phyloP scores from a whole-genome alignment of 2,797 vertebrate species.

The Diplodus sargus region DNA sequence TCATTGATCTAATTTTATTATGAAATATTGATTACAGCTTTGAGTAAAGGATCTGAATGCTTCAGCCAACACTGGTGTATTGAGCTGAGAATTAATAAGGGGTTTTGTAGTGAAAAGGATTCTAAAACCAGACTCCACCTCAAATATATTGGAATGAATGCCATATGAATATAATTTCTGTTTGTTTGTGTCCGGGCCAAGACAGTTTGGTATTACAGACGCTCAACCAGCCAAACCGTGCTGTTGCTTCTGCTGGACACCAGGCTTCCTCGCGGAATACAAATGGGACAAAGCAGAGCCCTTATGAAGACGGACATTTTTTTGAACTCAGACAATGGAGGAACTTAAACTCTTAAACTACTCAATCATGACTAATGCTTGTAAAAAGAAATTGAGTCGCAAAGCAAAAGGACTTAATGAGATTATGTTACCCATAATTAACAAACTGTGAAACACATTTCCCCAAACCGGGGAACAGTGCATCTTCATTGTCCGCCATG shows the following conservation, averaged over 20 bases:
- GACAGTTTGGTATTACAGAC: slow-evolving; percentile 39
- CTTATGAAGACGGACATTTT: slow-evolving; percentile 49
- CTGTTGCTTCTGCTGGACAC: slow-evolving; percentile 54
- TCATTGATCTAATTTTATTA: background rate
- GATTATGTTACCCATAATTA: slow-evolving; percentile 81
- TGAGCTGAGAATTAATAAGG: background rate
- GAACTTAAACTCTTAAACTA: slow-evolving; percentile 73
- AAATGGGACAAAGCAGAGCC: slow-evolving; percentile 57
- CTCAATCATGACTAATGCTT: slow-evolving; percentile 77
- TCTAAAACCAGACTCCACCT: background rate
- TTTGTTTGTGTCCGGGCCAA: slow-evolving; percentile 14
- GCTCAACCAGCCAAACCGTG: slow-evolving; percentile 28
- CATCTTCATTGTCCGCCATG: slow-evolving; percentile 68
- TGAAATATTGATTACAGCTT: background rate
- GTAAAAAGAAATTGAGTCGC: slow-evolving; percentile 79
- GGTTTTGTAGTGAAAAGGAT: background rate
- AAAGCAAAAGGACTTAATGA: slow-evolving; percentile 78
- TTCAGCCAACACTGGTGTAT: background rate
- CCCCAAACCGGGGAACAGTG: slow-evolving; percentile 70
- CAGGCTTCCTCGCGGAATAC: slow-evolving; percentile 54
- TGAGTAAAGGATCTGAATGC: slow-evolving; percentile 1
- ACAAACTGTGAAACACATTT: slow-evolving; percentile 74
- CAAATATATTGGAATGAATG: background rate
- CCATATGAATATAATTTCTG: slow-evolving; percentile 1
- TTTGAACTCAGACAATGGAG: slow-evolving; percentile 72